These are phyloP conservation scores for Oegoconia quadripuncta DNA, from an alignment of 2,888 invertebrate species.

Conservation along the genomic window DNA sequence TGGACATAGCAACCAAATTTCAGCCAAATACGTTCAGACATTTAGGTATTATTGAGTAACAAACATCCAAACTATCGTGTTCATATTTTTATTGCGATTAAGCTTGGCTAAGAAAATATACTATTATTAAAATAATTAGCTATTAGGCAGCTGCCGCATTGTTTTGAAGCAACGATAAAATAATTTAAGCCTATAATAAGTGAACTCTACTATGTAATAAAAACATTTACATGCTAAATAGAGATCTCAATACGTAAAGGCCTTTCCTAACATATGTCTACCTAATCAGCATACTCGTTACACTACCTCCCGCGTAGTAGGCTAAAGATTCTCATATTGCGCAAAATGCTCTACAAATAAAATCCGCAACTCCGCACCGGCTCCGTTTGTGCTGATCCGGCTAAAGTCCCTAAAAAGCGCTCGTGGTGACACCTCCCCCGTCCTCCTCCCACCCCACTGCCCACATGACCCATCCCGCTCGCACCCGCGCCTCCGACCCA, in stretches of 20 bases:
- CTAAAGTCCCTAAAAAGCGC: conserved; percentile 67
- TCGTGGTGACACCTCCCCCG: conserved; percentile 73
- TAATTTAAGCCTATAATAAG: neutral
- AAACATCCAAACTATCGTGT: neutral
- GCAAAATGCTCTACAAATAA: conserved; percentile 53
- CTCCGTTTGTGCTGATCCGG: conserved; percentile 57
- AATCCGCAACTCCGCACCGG: conserved; percentile 52
- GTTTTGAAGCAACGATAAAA: neutral
- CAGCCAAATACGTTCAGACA: too few relatives aligned
- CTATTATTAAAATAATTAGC: neutral
- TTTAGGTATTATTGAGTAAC: neutral
- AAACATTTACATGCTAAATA: too few relatives aligned
- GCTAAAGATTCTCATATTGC: conserved; percentile 54
- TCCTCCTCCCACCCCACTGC: conserved; percentile 55
- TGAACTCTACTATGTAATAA: too few relatives aligned
- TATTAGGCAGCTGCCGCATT: neutral
- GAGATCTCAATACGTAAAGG: too few relatives aligned
- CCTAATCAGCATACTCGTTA: too few relatives aligned
- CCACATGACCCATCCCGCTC: conserved; percentile 53
- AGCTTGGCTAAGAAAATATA: neutral
- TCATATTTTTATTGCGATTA: too few relatives aligned
- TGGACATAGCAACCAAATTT: too few relatives aligned
- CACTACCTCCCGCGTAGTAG: too few relatives aligned
- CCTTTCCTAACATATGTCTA: neutral
- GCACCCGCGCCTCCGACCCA: conserved; percentile 51